phyloP scores from a whole-genome alignment of 2,113 vertebrate genomes.

The Cariama cristata region DNA sequence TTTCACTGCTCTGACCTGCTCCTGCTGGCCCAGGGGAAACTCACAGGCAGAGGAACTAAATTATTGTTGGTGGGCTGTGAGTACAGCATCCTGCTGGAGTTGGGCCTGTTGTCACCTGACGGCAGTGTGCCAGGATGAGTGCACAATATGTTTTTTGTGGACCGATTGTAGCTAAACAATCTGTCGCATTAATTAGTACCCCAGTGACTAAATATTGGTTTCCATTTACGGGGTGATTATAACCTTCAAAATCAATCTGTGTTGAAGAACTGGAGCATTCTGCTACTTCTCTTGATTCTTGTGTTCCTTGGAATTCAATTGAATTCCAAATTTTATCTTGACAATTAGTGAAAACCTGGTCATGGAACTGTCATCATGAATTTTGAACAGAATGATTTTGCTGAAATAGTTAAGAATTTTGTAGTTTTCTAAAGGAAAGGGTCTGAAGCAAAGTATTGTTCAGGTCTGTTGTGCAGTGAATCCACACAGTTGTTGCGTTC shows the following conservation, averaged over 20 bases:
- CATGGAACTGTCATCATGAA: fast-evolving
- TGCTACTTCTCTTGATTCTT: background rate
- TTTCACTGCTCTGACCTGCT: background rate
- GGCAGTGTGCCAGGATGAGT: fast-evolving
- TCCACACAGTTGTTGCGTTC: background rate
- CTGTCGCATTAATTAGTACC: fast-evolving
- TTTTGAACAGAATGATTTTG: background rate
- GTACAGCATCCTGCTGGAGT: background rate
- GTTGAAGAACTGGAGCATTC: background rate
- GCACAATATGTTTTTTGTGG: fast-evolving
- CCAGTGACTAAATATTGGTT: background rate
- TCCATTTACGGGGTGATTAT: background rate
- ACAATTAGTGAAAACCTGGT: background rate
- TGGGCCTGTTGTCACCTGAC: too few species aligned
- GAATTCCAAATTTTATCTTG: background rate
- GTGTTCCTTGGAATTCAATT: background rate
- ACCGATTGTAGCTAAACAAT: fast-evolving
- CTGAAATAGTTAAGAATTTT: background rate
- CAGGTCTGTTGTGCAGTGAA: background rate
- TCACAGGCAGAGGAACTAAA: background rate
- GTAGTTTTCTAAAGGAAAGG: background rate
- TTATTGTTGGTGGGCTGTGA: background rate
- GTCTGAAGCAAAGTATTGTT: background rate
- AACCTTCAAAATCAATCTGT: background rate
- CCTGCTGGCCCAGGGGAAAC: background rate